Conservation (phyloP, 2,888 invertebrate species). For the Torymus tubicola region DNA sequence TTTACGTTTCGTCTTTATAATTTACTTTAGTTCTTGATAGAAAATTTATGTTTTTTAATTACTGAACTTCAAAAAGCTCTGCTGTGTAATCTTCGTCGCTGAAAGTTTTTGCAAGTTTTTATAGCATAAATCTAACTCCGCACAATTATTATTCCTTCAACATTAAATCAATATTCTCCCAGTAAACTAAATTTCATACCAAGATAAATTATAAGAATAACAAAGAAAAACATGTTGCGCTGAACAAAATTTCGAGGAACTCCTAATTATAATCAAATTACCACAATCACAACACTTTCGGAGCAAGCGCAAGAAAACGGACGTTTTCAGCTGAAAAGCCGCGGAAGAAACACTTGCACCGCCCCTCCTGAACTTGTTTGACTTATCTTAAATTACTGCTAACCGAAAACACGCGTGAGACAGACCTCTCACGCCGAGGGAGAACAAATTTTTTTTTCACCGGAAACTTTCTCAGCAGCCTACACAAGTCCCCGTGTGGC, state of each 20-base stretch:
- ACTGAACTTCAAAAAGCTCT: background rate
- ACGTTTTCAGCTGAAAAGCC: background rate
- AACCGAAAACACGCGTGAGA: slow-evolving; percentile 23
- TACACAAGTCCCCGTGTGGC: background rate
- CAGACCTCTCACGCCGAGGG: slow-evolving; percentile 2
- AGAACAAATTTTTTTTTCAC: slow-evolving; percentile 35
- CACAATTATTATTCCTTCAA: too few species aligned
- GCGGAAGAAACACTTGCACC: slow-evolving; percentile 15
- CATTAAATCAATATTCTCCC: too few species aligned
- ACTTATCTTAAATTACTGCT: slow-evolving; percentile 52
- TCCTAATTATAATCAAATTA: slow-evolving; percentile 25
- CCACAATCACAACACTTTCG: background rate
- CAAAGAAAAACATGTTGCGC: too few species aligned
- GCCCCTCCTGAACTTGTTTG: slow-evolving; percentile 17
- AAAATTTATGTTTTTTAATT: background rate
- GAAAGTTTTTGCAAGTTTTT: too few species aligned
- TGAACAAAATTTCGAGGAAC: background rate
- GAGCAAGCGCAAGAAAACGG: background rate
- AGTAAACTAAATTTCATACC: too few species aligned
- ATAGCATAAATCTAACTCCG: too few species aligned
- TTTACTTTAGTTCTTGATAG: slow-evolving; percentile 1
- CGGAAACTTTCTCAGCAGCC: slow-evolving; percentile 11
- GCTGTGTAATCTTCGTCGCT: too few species aligned
- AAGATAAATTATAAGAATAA: too few species aligned
- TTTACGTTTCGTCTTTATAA: slow-evolving; percentile 12